Evolutionary conservation across 2,888 invertebrate genomes (phyloP), one percentile per base, ranked within the genome.

Genomic region (Cephus runcator): DNA sequence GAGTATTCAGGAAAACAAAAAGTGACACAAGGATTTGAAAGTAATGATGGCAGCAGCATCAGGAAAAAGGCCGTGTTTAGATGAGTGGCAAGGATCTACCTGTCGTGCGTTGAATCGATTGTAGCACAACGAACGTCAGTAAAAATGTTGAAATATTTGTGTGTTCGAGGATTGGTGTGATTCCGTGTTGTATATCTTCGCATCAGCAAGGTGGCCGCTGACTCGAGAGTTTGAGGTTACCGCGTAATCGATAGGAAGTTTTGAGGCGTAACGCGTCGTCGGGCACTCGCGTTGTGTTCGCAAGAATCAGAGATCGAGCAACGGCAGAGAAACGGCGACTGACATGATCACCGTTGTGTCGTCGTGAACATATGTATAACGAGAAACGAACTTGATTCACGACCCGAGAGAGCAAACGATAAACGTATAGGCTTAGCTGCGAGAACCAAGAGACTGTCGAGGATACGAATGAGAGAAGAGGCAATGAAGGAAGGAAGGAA

Each of bases 271-370:
- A 80, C 76, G 78, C 75, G 56, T 78, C 76, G 30, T 23, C 73
- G 78, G 34, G 35, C 15, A 71, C 33, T 75, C 76, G 36, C 69
- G 56, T 34, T 73, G 73, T 40, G 31, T 33, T 73, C 76, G 78
- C 73, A 78, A 73, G 77, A 77, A 79, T 83, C 79, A 75, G 75
- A 80, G 23, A 9, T 56, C 56, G 56, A 56, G 23, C 56, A 56
- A 15, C 56, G 56, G 2, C 56, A 23, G 23, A 56, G 75, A 80
- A 82, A 84, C 79, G 79, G 77, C 80, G 75, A 77, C 76, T 81
- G 81, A 83, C 83, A 83, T 83, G 74, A 73, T 76, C 83, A 81
- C 79, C 76, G 71, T 75, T 73, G 76, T 73, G 76, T 73, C 75
- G 77, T 82, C 34, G 34, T 56, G 76, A 12, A 69, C 74, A 76